A percentile compares a stretch with the other conserved stretches of the same genome.
Conservation (phyloP, 64 coral and sea anemone species). For the Orbicella faveolata region DNA sequence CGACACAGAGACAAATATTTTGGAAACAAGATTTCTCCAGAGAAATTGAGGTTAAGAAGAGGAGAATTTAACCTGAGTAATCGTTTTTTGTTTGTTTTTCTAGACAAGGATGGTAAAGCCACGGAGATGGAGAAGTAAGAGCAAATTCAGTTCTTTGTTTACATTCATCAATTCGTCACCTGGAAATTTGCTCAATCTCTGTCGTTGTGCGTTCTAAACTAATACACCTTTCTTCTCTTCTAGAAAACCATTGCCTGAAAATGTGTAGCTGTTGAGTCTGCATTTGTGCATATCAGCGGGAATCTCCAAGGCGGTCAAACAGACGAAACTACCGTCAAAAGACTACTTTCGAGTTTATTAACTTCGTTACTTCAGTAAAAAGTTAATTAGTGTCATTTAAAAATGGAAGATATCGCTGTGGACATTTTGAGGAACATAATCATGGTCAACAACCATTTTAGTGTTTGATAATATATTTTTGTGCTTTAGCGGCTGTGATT, state of each 20-base stretch:
- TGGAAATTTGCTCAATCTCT: background rate
- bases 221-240: background rate
- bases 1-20: background rate
- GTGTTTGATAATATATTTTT: background rate
- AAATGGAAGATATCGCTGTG: background rate
- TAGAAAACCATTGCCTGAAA: background rate
- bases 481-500: background rate
- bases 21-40: too few species aligned
- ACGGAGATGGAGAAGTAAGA: slow-evolving; percentile 37
- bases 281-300: background rate
- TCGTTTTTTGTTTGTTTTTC: background rate
- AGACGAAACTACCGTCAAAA: background rate
- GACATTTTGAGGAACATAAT: background rate
- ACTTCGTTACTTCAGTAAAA: background rate
- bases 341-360: background rate
- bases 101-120: slow-evolving; percentile 13
- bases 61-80: background rate
- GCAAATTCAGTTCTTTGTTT: background rate
- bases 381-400: background rate
- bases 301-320: background rate
- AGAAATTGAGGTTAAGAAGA: too few species aligned
- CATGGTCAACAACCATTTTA: background rate
- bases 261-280: background rate
- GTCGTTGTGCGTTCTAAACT: background rate
- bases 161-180: background rate